phyloP scores from a whole-genome alignment of 2,113 vertebrate species.

The Madoqua kirkii region DNA sequence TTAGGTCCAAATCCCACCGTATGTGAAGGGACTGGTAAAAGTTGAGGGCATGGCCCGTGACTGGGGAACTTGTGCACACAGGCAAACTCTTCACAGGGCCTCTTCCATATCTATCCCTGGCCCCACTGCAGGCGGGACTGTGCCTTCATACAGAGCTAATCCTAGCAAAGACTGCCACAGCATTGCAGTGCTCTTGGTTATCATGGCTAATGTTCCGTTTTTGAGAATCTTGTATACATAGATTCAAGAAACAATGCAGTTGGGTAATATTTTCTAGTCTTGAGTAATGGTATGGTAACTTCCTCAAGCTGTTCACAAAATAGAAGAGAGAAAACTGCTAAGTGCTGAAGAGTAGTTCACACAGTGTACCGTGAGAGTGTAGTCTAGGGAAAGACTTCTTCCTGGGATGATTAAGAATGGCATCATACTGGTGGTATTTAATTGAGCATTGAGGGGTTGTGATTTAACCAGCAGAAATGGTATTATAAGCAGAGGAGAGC shows the following conservation, averaged over 20 bases:
- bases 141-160: neutral
- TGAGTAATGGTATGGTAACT: neutral
- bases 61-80: no score
- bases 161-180: neutral
- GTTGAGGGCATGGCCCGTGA: rapidly evolving
- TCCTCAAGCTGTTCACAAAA: neutral
- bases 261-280: neutral
- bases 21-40: neutral
- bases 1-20: neutral
- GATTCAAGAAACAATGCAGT: neutral
- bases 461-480: neutral
- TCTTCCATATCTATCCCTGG: neutral
- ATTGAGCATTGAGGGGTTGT: neutral
- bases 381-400: neutral
- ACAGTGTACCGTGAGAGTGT: neutral
- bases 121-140: neutral
- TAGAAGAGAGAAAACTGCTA: neutral
- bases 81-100: neutral
- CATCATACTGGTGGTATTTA: neutral
- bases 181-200: neutral
- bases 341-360: neutral
- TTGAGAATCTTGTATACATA: neutral
- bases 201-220: neutral
- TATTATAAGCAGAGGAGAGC: neutral
- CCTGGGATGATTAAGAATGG: neutral